phyloP scores from a whole-genome alignment of 2,113 vertebrate species.

The Dissostichus mawsoni region DNA sequence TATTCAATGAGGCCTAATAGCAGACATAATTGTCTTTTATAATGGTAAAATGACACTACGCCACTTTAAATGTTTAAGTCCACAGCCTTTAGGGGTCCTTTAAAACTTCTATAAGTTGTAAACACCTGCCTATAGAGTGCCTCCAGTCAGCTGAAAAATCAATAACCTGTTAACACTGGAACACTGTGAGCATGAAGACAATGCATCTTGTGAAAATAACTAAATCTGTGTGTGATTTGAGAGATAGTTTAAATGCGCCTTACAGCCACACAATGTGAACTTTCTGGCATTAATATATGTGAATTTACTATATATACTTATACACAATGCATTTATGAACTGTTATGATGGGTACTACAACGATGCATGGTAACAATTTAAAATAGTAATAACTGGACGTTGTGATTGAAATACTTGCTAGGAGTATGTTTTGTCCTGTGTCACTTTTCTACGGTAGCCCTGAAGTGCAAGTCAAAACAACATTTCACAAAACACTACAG shows the following conservation, averaged over 20 bases:
- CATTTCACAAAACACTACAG: too few relatives aligned
- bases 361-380: neutral
- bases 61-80: neutral
- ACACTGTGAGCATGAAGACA: slow-evolving; percentile 28
- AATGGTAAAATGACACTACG: neutral
- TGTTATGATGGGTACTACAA: slow-evolving; percentile 17
- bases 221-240: slow-evolving; percentile 28
- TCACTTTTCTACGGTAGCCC: neutral
- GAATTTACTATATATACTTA: neutral
- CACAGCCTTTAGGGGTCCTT: slow-evolving; percentile 21
- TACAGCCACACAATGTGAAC: slow-evolving; percentile 43
- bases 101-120: slow-evolving; percentile 23
- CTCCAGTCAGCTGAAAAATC: slow-evolving; percentile 32
- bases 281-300: slow-evolving; percentile 27
- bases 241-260: slow-evolving; percentile 62
- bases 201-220: slow-evolving; percentile 43
- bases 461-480: too few relatives aligned
- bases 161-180: slow-evolving; percentile 54
- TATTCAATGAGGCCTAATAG: neutral
- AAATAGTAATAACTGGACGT: slow-evolving; percentile 25
- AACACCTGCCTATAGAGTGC: slow-evolving; percentile 18
- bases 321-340: slow-evolving; percentile 2
- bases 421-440: slow-evolving; percentile 22
- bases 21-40: neutral
- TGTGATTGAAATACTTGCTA: slow-evolving; percentile 31